These are phyloP conservation scores for Gymnocephalus cernua DNA, from an alignment of 2,113 vertebrate genomes.

Conservation along the genomic window DNA sequence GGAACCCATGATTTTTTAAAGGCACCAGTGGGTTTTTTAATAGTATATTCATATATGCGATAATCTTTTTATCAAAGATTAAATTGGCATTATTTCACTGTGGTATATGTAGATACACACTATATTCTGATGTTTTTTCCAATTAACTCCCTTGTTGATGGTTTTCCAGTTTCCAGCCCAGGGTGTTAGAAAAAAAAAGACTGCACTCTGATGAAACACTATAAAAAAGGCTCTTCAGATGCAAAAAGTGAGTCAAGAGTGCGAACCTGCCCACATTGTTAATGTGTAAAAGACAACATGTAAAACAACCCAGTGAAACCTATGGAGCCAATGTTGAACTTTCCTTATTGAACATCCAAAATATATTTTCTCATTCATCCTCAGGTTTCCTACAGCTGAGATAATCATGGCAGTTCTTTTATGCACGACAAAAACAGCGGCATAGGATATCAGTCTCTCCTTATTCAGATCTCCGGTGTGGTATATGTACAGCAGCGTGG, in stretches of 20 bases:
- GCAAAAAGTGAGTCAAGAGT: background rate
- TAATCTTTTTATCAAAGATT: too few species aligned
- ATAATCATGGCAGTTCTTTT: background rate
- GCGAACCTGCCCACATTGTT: background rate
- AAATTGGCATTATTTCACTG: too few species aligned
- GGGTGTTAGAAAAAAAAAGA: background rate
- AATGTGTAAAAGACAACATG: background rate
- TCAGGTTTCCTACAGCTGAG: background rate
- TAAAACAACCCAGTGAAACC: background rate
- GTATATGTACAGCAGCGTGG: conserved; percentile 19
- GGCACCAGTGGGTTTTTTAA: too few species aligned
- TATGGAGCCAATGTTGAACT: background rate
- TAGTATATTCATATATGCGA: too few species aligned
- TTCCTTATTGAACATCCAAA: background rate
- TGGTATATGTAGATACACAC: too few species aligned
- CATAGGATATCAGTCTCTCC: conserved; percentile 5
- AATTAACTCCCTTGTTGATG: too few species aligned
- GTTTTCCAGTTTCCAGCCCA: too few species aligned
- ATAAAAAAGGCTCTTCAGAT: background rate
- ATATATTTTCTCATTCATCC: background rate
- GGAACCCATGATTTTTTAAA: too few species aligned
- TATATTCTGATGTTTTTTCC: too few species aligned
- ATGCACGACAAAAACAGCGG: background rate
- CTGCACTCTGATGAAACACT: background rate
- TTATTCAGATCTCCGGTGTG: conserved; percentile 1